Percentiles rank a stretch among this genome's conserved stretches.
phyloP scores from a whole-genome alignment of 1,140 invertebrate species.

The Bursaphelenchus mucronatus region DNA sequence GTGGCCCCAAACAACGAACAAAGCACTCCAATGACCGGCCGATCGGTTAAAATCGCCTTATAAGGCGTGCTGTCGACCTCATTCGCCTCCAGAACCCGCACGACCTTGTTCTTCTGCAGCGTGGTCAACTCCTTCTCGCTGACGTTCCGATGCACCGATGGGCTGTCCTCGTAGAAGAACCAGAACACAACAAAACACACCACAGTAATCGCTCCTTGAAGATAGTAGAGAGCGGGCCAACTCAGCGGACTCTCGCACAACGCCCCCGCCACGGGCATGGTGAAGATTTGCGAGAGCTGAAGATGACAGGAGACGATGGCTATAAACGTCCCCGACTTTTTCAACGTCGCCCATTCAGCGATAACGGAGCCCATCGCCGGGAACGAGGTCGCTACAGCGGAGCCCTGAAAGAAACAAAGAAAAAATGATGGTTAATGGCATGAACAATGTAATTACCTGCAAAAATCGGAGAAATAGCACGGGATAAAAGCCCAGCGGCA shows the following conservation, averaged over 20 bases:
- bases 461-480: constrained; percentile 8
- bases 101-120: constrained; percentile 20
- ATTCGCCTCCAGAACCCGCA: constrained; percentile 20
- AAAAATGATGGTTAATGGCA: neutral
- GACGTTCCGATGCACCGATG: constrained; percentile 23
- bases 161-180: constrained; percentile 33
- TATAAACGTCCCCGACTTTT: constrained; percentile 5
- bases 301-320: constrained; percentile 10
- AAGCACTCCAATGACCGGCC: constrained; percentile 23
- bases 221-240: constrained; percentile 34
- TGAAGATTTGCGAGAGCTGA: constrained; percentile 27
- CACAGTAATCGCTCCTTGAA: constrained; percentile 23
- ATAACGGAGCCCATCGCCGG: constrained; percentile 6
- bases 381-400: constrained; percentile 4
- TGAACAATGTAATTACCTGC: constrained; percentile 4
- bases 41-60: constrained; percentile 27
- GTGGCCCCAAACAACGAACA: constrained; percentile 17
- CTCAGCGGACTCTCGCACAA: constrained; percentile 28
- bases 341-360: constrained; percentile 20
- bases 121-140: constrained; percentile 19
- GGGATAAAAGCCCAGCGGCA: neutral
- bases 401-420: neutral
- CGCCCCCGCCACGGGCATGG: constrained; percentile 34
- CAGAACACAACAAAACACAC: constrained; percentile 33
- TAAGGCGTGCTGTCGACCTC: constrained; percentile 22